These are phyloP conservation scores for Cladopsammia gracilis DNA, from an alignment of 64 coral and sea anemone genomes.

Conservation along the genomic window DNA sequence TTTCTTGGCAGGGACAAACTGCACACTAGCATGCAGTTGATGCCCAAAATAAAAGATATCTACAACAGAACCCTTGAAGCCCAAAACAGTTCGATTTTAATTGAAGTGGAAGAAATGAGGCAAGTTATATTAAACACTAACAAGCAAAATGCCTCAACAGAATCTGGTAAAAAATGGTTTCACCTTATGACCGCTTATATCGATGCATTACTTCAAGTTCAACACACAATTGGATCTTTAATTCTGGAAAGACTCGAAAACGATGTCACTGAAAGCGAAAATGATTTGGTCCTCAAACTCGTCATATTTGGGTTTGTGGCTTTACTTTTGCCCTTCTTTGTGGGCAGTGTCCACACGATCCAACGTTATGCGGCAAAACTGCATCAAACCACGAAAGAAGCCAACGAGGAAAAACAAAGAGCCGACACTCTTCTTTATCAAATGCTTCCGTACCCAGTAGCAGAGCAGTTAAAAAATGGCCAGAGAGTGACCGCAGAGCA, in stretches of 20 bases:
- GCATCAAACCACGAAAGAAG: conserved; percentile 19
- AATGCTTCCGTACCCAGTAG: conserved; percentile 78
- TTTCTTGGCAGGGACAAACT: conserved; percentile 24
- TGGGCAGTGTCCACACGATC: conserved; percentile 43
- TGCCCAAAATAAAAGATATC: neutral
- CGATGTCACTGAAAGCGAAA: neutral
- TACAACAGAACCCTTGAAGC: neutral
- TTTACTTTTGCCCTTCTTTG: conserved; percentile 18
- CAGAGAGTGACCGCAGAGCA: conserved; percentile 54
- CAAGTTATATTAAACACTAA: neutral
- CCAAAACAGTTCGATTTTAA: neutral
- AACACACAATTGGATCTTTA: too few relatives aligned
- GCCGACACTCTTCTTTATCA: conserved; percentile 56
- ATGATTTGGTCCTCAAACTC: neutral
- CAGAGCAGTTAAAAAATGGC: conserved; percentile 70
- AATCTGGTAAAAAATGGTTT: neutral
- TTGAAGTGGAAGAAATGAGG: neutral
- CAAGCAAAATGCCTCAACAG: neutral
- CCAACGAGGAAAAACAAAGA: conserved; percentile 57
- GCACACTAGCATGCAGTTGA: neutral
- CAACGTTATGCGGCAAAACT: conserved; percentile 56
- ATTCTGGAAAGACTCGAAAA: too few relatives aligned
- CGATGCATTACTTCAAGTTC: too few relatives aligned
- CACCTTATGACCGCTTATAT: too few relatives aligned
- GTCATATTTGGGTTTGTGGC: conserved; percentile 10